These are phyloP conservation scores for Tuberolachnus salignus DNA, from an alignment of 2,888 invertebrate genomes.

Conservation along the genomic window DNA sequence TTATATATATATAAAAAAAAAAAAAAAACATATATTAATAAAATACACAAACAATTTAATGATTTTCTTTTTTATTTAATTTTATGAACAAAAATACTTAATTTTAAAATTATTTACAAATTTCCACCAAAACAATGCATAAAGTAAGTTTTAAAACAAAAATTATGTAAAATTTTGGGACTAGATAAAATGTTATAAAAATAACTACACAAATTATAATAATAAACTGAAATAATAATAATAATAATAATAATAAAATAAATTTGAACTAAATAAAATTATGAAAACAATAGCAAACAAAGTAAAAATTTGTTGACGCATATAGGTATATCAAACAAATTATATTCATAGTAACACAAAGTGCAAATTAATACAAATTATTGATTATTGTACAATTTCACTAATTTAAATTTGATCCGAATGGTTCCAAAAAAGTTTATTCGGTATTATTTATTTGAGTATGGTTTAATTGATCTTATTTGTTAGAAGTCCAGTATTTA, in stretches of 20 bases:
- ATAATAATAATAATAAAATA: slow-evolving; percentile 51
- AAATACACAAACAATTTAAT: slow-evolving; percentile 6
- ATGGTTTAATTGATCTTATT: slow-evolving; percentile 43
- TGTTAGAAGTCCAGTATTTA: slow-evolving; percentile 30
- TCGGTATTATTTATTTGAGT: slow-evolving; percentile 28
- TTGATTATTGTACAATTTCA: slow-evolving; percentile 54
- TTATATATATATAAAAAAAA: neutral
- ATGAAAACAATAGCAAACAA: slow-evolving; percentile 33
- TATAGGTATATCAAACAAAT: slow-evolving; percentile 8
- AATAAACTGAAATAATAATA: slow-evolving; percentile 26
- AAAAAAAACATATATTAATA: neutral
- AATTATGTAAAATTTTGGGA: slow-evolving; percentile 48
- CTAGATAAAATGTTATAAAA: slow-evolving; percentile 54
- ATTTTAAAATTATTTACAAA: slow-evolving; percentile 51
- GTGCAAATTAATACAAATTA: slow-evolving; percentile 50
- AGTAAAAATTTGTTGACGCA: slow-evolving; percentile 17
- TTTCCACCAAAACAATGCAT: slow-evolving; percentile 54
- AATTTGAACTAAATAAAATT: slow-evolving; percentile 46
- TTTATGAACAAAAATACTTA: slow-evolving; percentile 50
- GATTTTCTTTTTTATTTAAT: slow-evolving; percentile 16
- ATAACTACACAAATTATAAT: slow-evolving; percentile 48
- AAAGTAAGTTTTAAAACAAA: slow-evolving; percentile 41
- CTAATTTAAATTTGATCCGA: slow-evolving; percentile 47
- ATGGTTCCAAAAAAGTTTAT: slow-evolving; percentile 25
- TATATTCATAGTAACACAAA: slow-evolving; percentile 31